phyloP scores from a whole-genome alignment of 2,113 vertebrate species.

The Sialia sialis region DNA sequence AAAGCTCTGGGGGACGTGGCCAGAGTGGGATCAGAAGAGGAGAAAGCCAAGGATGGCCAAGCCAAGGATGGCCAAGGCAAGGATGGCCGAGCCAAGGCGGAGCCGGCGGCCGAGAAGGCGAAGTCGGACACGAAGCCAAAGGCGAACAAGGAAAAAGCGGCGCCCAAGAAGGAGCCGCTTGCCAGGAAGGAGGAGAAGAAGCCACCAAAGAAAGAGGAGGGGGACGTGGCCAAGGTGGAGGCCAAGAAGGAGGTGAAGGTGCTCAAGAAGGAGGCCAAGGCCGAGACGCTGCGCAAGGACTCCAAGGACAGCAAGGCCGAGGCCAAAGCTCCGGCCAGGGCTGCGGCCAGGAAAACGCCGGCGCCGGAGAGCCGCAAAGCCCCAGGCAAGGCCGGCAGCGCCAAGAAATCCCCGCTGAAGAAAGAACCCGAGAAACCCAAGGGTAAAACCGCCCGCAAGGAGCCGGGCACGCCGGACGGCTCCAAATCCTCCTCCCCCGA shows the following conservation, averaged over 20 bases:
- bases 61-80: constrained; percentile 61
- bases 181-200: constrained; percentile 74
- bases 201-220: constrained; percentile 40
- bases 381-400: constrained; percentile 28
- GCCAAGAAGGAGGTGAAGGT: constrained; percentile 50
- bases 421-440: constrained; percentile 62
- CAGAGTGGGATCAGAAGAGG: constrained; percentile 63
- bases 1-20: constrained; percentile 13
- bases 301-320: constrained; percentile 66
- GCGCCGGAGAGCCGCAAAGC: background rate
- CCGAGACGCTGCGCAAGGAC: constrained; percentile 49
- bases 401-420: constrained; percentile 5
- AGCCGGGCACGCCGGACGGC: fast-evolving
- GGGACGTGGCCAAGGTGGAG: constrained; percentile 21
- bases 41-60: constrained; percentile 68
- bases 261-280: constrained; percentile 74
- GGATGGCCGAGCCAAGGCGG: constrained; percentile 26
- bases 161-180: constrained; percentile 65
- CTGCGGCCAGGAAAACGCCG: background rate
- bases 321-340: constrained; percentile 68
- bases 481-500: constrained; percentile 73
- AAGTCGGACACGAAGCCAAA: constrained; percentile 68
- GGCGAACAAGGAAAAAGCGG: constrained; percentile 71
- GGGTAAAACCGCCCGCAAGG: background rate
- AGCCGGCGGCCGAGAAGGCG: constrained; percentile 53